Evolutionary conservation across 2,888 invertebrate genomes (phyloP).

Genomic region (Brachypterus glaber): DNA sequence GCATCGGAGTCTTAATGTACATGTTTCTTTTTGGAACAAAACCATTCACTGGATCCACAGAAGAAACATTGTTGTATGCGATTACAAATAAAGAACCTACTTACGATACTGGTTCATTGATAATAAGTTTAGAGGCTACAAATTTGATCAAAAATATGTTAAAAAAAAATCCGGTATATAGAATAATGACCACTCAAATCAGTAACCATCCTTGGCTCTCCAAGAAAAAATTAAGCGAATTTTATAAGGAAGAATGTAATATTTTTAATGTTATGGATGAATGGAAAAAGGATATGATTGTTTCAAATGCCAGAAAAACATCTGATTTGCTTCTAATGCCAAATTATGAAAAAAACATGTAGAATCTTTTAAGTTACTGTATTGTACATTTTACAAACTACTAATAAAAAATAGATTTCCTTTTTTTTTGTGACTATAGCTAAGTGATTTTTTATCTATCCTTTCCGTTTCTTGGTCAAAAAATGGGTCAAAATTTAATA

Average conservation of each 20-base stretch:
- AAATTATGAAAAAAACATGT: too few species aligned
- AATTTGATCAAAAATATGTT: conserved; percentile 42
- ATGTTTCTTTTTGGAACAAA: conserved; percentile 38
- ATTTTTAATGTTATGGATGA: conserved; percentile 42
- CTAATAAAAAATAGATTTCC: too few species aligned
- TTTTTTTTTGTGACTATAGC: too few species aligned
- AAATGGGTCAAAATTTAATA: too few species aligned
- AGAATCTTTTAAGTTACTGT: too few species aligned
- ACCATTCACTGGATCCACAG: conserved; percentile 34
- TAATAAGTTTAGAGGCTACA: conserved; percentile 31
- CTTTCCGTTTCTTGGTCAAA: too few species aligned
- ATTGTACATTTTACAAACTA: too few species aligned
- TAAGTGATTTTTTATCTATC: too few species aligned
- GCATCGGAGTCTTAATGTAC: conserved; percentile 48
- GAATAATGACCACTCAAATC: conserved; percentile 45
- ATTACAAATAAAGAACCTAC: conserved; percentile 34
- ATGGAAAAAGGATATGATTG: conserved; percentile 37
- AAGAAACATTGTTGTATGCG: conserved; percentile 30
- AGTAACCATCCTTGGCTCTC: conserved; percentile 42
- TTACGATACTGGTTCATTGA: conserved; percentile 16
- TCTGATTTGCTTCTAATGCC: too few species aligned
- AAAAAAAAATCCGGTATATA: conserved; percentile 44
- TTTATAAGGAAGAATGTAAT: conserved; percentile 30
- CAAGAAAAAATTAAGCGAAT: conserved; percentile 22
- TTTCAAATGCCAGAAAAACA: too few species aligned